Percentiles rank a stretch among this genome's conserved stretches.
phyloP scores from a whole-genome alignment of 2,888 invertebrate species.

The Molanna angustata region DNA sequence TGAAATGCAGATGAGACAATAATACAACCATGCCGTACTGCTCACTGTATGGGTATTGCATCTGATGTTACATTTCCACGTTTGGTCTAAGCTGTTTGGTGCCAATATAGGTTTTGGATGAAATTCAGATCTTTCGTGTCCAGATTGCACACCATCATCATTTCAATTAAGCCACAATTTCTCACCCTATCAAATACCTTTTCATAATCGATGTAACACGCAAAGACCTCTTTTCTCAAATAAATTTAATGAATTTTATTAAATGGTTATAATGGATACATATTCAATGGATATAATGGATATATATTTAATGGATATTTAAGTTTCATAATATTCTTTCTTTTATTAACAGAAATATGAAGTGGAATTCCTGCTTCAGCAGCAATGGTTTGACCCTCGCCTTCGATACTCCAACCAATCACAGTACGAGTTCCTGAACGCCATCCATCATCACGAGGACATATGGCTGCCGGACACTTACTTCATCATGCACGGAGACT shows the following conservation, averaged over 20 bases:
- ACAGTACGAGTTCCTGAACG: conserved; percentile 85
- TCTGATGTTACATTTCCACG: too few species aligned
- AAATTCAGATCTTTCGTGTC: too few species aligned
- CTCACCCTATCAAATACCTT: too few species aligned
- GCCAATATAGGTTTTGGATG: too few species aligned
- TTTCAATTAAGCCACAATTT: too few species aligned
- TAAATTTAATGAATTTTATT: neutral
- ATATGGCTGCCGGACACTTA: conserved; percentile 94
- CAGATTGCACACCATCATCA: too few species aligned
- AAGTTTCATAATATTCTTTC: neutral
- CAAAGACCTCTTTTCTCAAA: too few species aligned
- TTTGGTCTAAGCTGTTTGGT: too few species aligned
- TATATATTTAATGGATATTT: neutral
- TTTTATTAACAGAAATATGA: conserved; percentile 79
- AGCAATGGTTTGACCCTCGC: conserved; percentile 91
- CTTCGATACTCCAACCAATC: conserved; percentile 86
- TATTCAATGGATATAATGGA: neutral
- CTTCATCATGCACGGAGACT: conserved; percentile 96
- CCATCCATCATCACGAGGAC: conserved; percentile 88
- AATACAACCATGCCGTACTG: too few species aligned
- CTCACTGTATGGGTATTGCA: too few species aligned
- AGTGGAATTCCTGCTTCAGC: conserved; percentile 90
- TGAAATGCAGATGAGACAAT: too few species aligned
- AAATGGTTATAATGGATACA: neutral
- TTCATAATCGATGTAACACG: too few species aligned